Conservation (phyloP, 2,113 vertebrate genomes). For the Empidonax traillii region DNA sequence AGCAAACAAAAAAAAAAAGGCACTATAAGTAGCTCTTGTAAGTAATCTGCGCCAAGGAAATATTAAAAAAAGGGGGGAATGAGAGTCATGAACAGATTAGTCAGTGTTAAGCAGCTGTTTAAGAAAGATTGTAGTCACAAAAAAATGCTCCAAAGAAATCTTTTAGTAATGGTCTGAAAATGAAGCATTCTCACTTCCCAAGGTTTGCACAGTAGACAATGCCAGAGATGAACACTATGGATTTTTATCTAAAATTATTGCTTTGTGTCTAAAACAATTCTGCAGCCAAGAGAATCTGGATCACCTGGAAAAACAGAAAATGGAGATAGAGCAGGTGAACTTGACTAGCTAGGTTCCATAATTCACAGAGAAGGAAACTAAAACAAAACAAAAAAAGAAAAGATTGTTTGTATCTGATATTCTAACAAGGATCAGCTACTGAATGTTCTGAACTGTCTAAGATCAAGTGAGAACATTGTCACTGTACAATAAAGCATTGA, state of each 20-base stretch:
- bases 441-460: not conserved
- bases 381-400: not conserved
- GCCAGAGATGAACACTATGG: rapidly evolving
- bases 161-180: not conserved
- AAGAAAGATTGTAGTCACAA: not conserved
- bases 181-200: not conserved
- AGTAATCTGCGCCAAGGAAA: not conserved
- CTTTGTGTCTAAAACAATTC: not conserved
- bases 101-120: not conserved
- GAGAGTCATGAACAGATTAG: not conserved
- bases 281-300: not conserved
- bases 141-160: not conserved
- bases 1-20: not conserved
- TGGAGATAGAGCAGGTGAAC: not conserved
- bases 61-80: not conserved
- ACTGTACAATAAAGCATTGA: not conserved
- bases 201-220: not conserved
- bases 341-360: not conserved
- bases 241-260: not conserved
- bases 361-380: not conserved
- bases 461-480: not conserved
- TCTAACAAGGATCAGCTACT: not conserved
- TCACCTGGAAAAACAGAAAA: not conserved
- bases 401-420: not conserved
- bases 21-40: not conserved